Conservation (phyloP, 2,113 vertebrate genomes). For the Pelvicachromis taeniatus region DNA sequence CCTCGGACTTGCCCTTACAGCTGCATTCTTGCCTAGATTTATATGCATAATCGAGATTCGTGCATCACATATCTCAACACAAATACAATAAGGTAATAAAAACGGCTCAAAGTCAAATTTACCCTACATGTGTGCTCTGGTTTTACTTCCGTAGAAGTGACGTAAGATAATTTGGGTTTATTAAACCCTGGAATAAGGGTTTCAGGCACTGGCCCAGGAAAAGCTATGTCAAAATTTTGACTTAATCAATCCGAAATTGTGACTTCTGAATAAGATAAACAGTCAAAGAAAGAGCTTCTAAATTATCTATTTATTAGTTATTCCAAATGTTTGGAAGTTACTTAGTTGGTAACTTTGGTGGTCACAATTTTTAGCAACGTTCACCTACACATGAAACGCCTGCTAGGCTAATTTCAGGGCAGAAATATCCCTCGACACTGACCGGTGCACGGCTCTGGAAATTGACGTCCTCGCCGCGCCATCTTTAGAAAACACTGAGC, state of each 20-base stretch:
- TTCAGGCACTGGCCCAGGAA: background rate
- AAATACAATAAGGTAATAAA: background rate
- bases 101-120: conserved; percentile 44
- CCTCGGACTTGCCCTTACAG: background rate
- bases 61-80: background rate
- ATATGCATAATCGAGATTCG: background rate
- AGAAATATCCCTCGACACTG: accelerated
- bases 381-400: background rate
- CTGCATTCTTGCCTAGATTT: background rate
- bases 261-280: background rate
- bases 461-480: conserved; percentile 68
- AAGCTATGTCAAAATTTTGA: background rate
- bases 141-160: conserved; percentile 47
- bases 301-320: background rate
- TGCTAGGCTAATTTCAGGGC: background rate
- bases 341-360: no score
- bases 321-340: background rate
- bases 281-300: background rate
- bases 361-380: background rate
- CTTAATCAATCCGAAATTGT: background rate
- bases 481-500: conserved; percentile 72
- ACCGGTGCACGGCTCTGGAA: conserved; percentile 14
- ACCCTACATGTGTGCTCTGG: conserved; percentile 7
- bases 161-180: accelerated
- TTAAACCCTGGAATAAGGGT: background rate